phyloP scores from a whole-genome alignment of 1,140 invertebrate genomes.

The Frieseomelitta varia region DNA sequence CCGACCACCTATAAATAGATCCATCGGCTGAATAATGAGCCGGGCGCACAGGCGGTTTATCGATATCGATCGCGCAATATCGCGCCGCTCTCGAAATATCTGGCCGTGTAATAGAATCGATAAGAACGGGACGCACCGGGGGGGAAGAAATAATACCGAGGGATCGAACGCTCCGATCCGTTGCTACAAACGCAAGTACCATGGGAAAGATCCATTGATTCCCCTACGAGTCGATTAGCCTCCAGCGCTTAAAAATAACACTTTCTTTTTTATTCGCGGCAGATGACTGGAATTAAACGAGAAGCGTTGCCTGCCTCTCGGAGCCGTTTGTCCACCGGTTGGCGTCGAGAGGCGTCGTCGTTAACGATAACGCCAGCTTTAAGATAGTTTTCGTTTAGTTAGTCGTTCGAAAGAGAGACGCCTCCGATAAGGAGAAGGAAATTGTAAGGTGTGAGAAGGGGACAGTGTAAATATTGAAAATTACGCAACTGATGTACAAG shows the following conservation, averaged over 20 bases:
- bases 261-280: neutral
- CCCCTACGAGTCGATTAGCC: neutral
- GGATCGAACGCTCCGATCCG: neutral
- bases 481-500: too few relatives aligned
- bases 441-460: neutral
- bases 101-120: constrained; percentile 35
- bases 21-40: constrained; percentile 37
- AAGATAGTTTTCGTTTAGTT: neutral
- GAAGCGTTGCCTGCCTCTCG: neutral
- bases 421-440: neutral
- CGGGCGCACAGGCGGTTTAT: constrained; percentile 29
- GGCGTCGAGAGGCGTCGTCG: neutral
- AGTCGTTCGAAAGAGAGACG: neutral
- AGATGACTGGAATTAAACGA: neutral
- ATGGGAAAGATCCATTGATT: neutral
- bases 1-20: constrained; percentile 44
- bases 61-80: constrained; percentile 47
- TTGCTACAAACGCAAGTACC: neutral
- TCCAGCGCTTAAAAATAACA: neutral
- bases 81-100: constrained; percentile 28
- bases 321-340: neutral
- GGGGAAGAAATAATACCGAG: neutral
- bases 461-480: neutral
- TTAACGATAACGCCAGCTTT: neutral
- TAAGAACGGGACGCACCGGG: neutral